Evolutionary conservation across 2,113 vertebrate species (phyloP).

Genomic region (Alexandromys fortis): DNA sequence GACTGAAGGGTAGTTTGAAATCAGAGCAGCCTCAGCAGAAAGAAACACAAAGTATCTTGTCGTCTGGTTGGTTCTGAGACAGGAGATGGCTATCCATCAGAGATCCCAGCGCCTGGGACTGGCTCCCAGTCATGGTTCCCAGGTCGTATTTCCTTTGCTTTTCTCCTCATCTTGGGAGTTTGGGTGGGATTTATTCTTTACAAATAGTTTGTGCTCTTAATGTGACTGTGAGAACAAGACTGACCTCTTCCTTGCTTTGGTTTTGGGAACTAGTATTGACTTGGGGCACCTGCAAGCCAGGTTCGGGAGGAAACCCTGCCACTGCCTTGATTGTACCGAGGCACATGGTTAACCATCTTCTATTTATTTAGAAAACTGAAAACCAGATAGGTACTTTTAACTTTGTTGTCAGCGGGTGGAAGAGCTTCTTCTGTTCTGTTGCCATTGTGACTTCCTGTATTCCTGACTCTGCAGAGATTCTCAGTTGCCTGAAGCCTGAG

Average conservation of each 20-base stretch:
- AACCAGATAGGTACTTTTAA: not conserved
- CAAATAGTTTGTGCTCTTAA: not conserved
- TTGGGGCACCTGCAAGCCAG: not conserved
- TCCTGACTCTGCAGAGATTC: not conserved
- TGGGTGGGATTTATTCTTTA: not conserved
- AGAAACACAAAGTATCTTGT: constrained; percentile 23
- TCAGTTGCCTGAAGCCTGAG: not conserved
- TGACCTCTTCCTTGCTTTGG: not conserved
- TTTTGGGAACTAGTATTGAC: not conserved
- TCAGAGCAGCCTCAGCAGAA: constrained; percentile 37
- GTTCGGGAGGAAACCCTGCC: not conserved
- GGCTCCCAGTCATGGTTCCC: not conserved
- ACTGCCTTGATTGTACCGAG: not conserved
- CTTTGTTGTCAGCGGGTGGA: not conserved
- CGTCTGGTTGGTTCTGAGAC: constrained; percentile 20
- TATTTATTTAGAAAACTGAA: constrained; percentile 30
- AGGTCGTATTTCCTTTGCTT: constrained; percentile 42
- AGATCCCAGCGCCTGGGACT: not conserved
- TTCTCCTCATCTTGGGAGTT: not conserved
- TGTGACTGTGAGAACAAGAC: constrained; percentile 33
- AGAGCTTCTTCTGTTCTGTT: not conserved
- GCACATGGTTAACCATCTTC: not conserved
- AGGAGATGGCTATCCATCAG: not conserved
- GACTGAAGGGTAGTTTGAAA: constrained; percentile 52
- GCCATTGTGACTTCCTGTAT: not conserved